A percentile compares a stretch with the other conserved stretches of the same genome.
These are phyloP conservation scores for Epicampocera succincta DNA, from an alignment of 2,888 invertebrate genomes.

Conservation along the genomic window DNA sequence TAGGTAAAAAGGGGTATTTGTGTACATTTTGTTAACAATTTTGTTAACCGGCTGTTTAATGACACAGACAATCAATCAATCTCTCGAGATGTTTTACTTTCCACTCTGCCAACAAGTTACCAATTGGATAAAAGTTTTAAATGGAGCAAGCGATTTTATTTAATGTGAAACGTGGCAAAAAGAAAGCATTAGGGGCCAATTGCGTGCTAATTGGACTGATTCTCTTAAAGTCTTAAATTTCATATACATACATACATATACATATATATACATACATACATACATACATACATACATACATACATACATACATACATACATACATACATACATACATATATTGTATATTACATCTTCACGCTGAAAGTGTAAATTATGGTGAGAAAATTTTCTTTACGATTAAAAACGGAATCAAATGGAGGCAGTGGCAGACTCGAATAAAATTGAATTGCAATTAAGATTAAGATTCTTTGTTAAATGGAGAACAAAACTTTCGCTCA, in stretches of 20 bases:
- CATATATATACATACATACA: too few species aligned
- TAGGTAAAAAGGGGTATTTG: background rate
- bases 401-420: background rate
- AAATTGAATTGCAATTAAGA: conserved; percentile 28
- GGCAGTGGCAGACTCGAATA: background rate
- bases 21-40: conserved; percentile 15
- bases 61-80: conserved; percentile 21
- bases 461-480: background rate
- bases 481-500: conserved; percentile 31
- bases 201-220: conserved; percentile 10
- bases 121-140: conserved; percentile 11
- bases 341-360: background rate
- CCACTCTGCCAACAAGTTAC: background rate
- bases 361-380: conserved; percentile 10
- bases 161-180: conserved; percentile 18
- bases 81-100: conserved; percentile 6
- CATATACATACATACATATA: too few species aligned
- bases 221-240: conserved; percentile 31
- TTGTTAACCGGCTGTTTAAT: background rate
- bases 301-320: too few species aligned
- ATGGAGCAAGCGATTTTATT: conserved; percentile 24
- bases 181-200: conserved; percentile 37
- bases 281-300: too few species aligned
- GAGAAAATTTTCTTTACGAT: conserved; percentile 9
- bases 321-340: too few species aligned